Evolutionary conservation across 2,797 vertebrate species (phyloP), one percentile per base, ranked within the genome.

Genomic region (Falco peregrinus): DNA sequence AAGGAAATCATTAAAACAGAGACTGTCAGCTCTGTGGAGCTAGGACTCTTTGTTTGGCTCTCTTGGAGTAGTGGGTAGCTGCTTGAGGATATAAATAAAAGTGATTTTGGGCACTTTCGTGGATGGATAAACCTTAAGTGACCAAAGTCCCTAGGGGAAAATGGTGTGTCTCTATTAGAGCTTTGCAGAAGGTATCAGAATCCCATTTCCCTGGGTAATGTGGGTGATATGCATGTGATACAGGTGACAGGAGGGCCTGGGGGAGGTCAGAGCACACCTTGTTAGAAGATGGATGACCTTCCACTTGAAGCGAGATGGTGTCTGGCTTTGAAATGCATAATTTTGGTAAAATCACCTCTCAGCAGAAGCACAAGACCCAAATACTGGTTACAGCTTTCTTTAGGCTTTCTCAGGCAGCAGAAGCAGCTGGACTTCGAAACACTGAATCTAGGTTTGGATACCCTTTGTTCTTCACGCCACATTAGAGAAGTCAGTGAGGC

Each of bases 401-500:
- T 28, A 90, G 8, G 33, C 19, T 6, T 31, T 54, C 43, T 91
- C 65, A 71, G 64, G 43, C 70, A 92, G 78, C 48, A 94, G 39
- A 80, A 20, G 51, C 71, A 91, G 29, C 33, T 84, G 83, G 78
- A 76, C 84, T 93, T 94, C 37, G 59, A 86, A 78, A 67, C n/a
- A 6, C 10, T 73, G 28, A 31, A 59, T 74, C 24, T 29, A 76
- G 57, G 53, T 77, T 87, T 80, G 37, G 53, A 59, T 39, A 82
- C 31, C 2, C 75, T 89, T 93, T 95, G 56, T 45, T 95, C 81
- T 84, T 95, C 65, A 51, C 39, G 61, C 59, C 31, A 59, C 61
- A 41, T 86, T 89, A 85, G 18, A 75, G 77, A 93, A 94, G 59
- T 53, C 84, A 93, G 51, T 81, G 76, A 93, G 48, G 85, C 41